Evolutionary conservation across 2,797 vertebrate species (phyloP).

Genomic region (Fistularia tabacaria): DNA sequence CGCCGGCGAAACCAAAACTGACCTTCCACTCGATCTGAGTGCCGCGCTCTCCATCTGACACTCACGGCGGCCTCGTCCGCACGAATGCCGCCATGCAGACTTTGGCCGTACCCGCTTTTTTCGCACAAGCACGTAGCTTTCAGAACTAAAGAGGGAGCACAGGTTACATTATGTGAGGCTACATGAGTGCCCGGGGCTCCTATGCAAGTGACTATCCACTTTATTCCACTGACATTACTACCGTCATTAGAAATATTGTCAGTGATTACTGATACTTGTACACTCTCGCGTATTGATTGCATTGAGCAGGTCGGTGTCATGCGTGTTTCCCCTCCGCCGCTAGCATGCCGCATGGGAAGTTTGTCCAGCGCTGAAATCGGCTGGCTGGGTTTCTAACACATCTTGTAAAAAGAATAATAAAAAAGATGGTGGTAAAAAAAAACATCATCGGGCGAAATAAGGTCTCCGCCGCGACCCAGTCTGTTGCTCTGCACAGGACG

Average conservation of each 20-base stretch:
- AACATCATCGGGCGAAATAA: too few species aligned
- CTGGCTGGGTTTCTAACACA: too few species aligned
- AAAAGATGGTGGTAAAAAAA: too few species aligned
- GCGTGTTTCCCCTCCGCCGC: too few species aligned
- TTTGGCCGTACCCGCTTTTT: conserved; percentile 26
- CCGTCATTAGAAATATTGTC: conserved; percentile 28
- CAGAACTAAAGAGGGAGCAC: conserved; percentile 47
- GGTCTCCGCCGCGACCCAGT: too few species aligned
- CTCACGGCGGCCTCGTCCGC: conserved; percentile 41
- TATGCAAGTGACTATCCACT: conserved; percentile 34
- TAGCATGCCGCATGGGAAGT: too few species aligned
- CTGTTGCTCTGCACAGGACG: too few species aligned
- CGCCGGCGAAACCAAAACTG: conserved; percentile 39
- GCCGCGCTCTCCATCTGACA: conserved; percentile 31
- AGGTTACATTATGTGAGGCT: conserved; percentile 38
- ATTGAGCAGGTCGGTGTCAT: too few species aligned
- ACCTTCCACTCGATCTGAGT: conserved; percentile 60
- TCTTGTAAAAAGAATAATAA: too few species aligned
- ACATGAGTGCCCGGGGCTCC: conserved; percentile 14
- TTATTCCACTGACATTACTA: conserved; percentile 31
- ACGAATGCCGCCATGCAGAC: conserved; percentile 49
- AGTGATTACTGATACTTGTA: neutral
- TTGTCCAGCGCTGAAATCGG: too few species aligned
- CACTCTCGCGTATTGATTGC: too few species aligned
- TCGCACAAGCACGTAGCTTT: conserved; percentile 60